Evolutionary conservation across 2,888 invertebrate species (phyloP), one percentile per base, ranked within the genome.

Genomic region (Cantharis nigra): DNA sequence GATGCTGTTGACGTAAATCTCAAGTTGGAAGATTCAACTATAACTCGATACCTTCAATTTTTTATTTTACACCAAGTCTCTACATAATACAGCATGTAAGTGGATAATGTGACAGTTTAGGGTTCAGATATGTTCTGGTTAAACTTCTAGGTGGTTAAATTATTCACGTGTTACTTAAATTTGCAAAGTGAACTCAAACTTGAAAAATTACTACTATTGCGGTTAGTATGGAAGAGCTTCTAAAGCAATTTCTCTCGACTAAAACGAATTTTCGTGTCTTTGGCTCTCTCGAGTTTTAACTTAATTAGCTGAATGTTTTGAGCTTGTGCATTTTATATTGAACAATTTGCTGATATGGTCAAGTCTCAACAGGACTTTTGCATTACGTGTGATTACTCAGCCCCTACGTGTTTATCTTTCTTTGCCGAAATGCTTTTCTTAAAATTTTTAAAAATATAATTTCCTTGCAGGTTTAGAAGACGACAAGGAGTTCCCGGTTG

Each of bases 401-500:
- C 49, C 49, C 13, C n/a, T 2, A 49, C 10, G 23, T 26, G 3
- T 20, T 20, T 20, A 20, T 20, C 20, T 20, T 20, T 3, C 20
- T 20, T 23, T 23, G 23, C 23, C 5, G 4, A 23, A 23, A 23
- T 23, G 18, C 3, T 20, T 23, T 23, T 23, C 1, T 23, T 5
- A 3, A 3, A 23, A 26, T 9, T 26, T 9, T 5, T 0, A 26
- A 26, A 33, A 33, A 33, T 33, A 5, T 13, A 13, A 13, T 33
- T 23, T 79, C 28, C 20, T 85, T 85, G 13, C 83, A 90, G 90
- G 91, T 81, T 90, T 91, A 71, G 92, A 92, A 81, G 91, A 91
- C 82, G 91, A 92, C 84, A 93, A 94, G 86, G 96, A 96, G 85
- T 97, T 97, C 89, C 98, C 98, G 72, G 97, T 98, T 71, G 96